phyloP scores from a whole-genome alignment of 2,113 vertebrate species.

The Pituophis catenifer region DNA sequence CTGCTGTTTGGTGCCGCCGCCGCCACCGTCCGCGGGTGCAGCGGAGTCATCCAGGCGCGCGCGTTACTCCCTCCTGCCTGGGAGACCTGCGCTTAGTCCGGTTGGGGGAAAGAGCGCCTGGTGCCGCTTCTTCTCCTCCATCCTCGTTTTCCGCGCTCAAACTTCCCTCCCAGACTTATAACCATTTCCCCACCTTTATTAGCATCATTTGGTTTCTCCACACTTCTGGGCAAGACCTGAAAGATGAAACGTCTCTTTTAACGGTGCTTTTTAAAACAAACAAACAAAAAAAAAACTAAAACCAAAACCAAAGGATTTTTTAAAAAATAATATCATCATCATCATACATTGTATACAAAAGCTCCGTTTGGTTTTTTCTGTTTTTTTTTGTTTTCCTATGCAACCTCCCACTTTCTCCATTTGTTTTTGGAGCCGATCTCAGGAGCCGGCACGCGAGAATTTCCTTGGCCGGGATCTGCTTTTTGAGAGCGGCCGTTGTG shows the following conservation, averaged over 20 bases:
- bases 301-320: not conserved
- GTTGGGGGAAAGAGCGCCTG: not conserved
- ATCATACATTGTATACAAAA: not conserved
- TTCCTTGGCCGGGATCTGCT: not conserved
- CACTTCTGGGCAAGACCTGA: not conserved
- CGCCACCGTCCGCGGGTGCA: not conserved
- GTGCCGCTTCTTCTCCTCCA: not conserved
- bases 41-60: not conserved
- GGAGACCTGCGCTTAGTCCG: not conserved
- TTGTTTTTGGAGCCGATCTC: not conserved
- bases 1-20: slow-evolving; percentile 27
- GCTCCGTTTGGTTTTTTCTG: too few species aligned
- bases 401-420: not conserved
- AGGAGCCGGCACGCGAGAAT: not conserved
- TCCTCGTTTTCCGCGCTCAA: not conserved
- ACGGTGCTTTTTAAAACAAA: not conserved
- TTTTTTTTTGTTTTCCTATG: not conserved
- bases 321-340: too few species aligned
- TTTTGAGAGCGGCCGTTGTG: not conserved
- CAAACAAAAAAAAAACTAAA: not conserved
- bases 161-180: not conserved
- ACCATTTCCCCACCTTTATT: not conserved
- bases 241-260: not conserved
- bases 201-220: not conserved
- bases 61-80: not conserved